Conservation (phyloP, 2,888 invertebrate species). For the Catocala sponsa region DNA sequence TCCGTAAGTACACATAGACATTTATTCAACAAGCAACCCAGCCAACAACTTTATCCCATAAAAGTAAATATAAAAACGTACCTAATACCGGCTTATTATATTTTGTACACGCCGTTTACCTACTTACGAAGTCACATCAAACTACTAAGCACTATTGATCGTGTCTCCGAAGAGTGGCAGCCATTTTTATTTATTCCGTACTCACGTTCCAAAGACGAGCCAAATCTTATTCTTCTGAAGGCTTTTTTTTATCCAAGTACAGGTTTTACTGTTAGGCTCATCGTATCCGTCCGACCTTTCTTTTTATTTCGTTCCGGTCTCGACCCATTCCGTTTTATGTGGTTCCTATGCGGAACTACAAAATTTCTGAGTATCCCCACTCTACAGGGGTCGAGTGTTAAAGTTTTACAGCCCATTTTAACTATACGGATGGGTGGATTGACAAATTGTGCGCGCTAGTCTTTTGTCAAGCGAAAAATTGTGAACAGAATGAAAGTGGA, state of each 20-base stretch:
- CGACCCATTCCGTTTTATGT: constrained; percentile 70
- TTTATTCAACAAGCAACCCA: no score
- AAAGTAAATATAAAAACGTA: not conserved
- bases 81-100: constrained; percentile 15
- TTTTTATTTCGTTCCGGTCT: constrained; percentile 68
- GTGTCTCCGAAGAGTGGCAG: constrained; percentile 17
- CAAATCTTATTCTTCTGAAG: constrained; percentile 44
- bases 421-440: constrained; percentile 65
- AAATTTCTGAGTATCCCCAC: constrained; percentile 51
- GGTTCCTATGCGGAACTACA: constrained; percentile 61
- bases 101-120: constrained; percentile 7
- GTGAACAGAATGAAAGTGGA: constrained; percentile 46
- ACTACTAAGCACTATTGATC: constrained; percentile 26
- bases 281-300: constrained; percentile 63
- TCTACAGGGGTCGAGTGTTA: constrained; percentile 64
- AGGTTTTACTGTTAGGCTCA: constrained; percentile 56
- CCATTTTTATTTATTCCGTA: constrained; percentile 38
- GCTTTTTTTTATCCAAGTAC: constrained; percentile 45
- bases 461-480: constrained; percentile 57
- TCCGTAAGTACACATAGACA: no score
- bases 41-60: no score
- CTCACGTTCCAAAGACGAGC: constrained; percentile 37
- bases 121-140: constrained; percentile 3
- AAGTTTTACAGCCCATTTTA: constrained; percentile 76
- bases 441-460: constrained; percentile 67